Percentiles rank a stretch among this genome's conserved stretches.
These are phyloP conservation scores for Junonia oenone DNA, from an alignment of 2,888 invertebrate genomes.

Conservation along the genomic window DNA sequence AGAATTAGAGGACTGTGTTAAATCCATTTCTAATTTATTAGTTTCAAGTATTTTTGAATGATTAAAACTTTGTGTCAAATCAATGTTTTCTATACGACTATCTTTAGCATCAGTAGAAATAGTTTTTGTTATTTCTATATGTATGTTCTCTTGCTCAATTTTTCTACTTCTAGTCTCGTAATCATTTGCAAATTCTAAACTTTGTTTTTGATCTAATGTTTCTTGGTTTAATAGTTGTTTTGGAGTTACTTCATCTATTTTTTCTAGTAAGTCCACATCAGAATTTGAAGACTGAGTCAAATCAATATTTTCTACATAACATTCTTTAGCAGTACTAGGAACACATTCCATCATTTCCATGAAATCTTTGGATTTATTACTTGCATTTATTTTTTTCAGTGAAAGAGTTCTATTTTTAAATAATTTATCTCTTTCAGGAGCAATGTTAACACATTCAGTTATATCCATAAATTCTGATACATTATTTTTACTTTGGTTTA, in stretches of 20 bases:
- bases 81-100: conserved; percentile 35
- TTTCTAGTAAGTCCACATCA: conserved; percentile 40
- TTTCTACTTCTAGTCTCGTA: too few species aligned
- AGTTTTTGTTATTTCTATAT: conserved; percentile 62
- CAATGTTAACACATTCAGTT: conserved; percentile 42
- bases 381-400: conserved; percentile 36
- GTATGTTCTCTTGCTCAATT: too few species aligned
- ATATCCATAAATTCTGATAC: conserved; percentile 43
- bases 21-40: conserved; percentile 20
- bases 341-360: conserved; percentile 65
- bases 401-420: conserved; percentile 21
- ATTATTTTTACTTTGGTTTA: conserved; percentile 9
- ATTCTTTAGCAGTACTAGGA: conserved; percentile 33
- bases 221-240: too few species aligned
- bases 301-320: conserved; percentile 38
- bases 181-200: too few species aligned
- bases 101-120: conserved; percentile 37
- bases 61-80: conserved; percentile 39
- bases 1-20: conserved; percentile 38
- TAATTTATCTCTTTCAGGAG: conserved; percentile 24
- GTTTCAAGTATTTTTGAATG: background rate
- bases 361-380: conserved; percentile 49
- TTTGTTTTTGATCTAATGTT: too few species aligned
- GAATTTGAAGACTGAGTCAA: conserved; percentile 38
- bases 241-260: too few species aligned